Evolutionary conservation across 2,113 vertebrate species (phyloP).

Genomic region (Elephas maximus): DNA sequence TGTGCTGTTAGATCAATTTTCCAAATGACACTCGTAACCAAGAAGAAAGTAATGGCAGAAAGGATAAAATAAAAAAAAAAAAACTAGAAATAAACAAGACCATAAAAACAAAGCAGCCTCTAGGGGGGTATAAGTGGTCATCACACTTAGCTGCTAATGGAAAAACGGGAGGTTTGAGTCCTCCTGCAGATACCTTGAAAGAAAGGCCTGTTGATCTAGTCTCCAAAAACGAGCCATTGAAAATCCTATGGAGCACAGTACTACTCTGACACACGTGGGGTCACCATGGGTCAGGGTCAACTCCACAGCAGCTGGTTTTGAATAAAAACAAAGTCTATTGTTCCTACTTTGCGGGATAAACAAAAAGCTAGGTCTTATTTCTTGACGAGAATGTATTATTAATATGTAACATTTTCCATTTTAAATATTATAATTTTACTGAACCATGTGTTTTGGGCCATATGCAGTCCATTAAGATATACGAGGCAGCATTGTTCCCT

Average conservation of each 20-base stretch:
- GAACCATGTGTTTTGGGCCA: not conserved
- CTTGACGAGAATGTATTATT: not conserved
- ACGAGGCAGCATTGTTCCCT: not conserved
- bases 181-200: not conserved
- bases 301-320: not conserved
- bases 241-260: not conserved
- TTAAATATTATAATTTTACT: not conserved
- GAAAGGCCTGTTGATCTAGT: not conserved
- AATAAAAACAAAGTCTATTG: not conserved
- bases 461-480: not conserved
- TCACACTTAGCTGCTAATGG: not conserved
- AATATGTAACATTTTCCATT: not conserved
- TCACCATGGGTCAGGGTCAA: not conserved
- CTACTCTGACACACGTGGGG: not conserved
- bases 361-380: not conserved
- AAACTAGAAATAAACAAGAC: not conserved
- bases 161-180: not conserved
- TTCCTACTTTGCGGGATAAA: not conserved
- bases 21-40: not conserved
- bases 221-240: not conserved
- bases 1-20: not conserved
- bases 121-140: not conserved
- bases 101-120: not conserved
- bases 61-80: not conserved
- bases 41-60: constrained; percentile 13